Evolutionary conservation across 92 coral and sea anemone species (phyloP).

Genomic region (Epizoanthus stellaris): DNA sequence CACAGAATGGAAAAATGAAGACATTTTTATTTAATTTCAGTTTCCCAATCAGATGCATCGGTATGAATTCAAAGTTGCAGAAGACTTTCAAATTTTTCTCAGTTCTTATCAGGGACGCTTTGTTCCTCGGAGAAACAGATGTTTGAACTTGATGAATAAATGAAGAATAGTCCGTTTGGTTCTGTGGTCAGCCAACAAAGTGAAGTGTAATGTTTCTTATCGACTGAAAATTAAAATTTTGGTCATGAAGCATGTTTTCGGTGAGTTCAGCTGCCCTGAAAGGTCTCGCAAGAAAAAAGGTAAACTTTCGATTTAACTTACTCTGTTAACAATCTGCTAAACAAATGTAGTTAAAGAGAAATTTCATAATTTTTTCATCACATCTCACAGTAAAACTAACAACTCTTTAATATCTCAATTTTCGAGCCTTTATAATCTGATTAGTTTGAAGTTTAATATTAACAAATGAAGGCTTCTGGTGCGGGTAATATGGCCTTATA

Average conservation of each 20-base stretch:
- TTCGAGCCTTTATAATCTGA: background rate
- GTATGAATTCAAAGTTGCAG: background rate
- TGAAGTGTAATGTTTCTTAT: constrained; percentile 28
- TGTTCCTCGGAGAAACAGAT: constrained; percentile 37
- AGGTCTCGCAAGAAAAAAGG: constrained; percentile 17
- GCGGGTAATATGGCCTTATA: too few relatives aligned
- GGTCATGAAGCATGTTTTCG: constrained; percentile 9
- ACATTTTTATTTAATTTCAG: too few relatives aligned
- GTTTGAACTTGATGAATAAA: constrained; percentile 27
- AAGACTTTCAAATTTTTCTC: background rate
- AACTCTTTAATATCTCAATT: background rate
- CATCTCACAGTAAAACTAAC: background rate
- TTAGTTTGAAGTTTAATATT: background rate
- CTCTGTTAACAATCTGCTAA: background rate
- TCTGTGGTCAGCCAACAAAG: constrained; percentile 20
- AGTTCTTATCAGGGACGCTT: constrained; percentile 11
- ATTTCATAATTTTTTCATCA: too few relatives aligned
- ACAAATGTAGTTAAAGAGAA: background rate
- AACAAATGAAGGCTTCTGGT: background rate
- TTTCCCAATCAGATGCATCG: too few relatives aligned
- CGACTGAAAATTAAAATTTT: constrained; percentile 7
- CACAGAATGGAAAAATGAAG: too few relatives aligned
- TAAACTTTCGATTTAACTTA: background rate
- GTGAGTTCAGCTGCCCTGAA: background rate
- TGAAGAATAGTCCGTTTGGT: background rate